Evolutionary conservation across 2,888 invertebrate genomes (phyloP).

Genomic region (Morpho helenor): DNA sequence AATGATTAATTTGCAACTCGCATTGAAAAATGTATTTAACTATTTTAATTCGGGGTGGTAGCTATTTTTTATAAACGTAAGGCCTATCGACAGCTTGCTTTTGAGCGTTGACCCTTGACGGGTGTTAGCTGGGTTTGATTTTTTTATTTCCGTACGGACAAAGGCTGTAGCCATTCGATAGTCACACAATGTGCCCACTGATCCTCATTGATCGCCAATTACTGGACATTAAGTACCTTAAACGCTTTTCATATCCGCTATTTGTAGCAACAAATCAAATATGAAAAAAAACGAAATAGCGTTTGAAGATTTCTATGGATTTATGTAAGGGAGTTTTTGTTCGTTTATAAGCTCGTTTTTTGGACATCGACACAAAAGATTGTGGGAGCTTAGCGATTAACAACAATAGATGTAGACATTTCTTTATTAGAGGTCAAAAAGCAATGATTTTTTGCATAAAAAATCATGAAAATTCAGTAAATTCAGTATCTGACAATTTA

Average conservation of each 20-base stretch:
- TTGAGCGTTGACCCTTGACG: conserved; percentile 60
- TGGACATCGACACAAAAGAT: conserved; percentile 49
- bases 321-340: conserved; percentile 55
- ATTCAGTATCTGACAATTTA: no score
- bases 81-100: conserved; percentile 49
- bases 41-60: conserved; percentile 10
- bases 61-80: conserved; percentile 13
- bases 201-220: conserved; percentile 80
- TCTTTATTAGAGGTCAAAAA: conserved; percentile 36
- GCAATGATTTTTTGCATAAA: no score
- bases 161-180: conserved; percentile 59
- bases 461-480: no score
- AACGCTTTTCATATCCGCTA: conserved; percentile 73
- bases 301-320: conserved; percentile 66
- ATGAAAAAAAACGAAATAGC: conserved; percentile 57
- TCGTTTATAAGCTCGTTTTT: conserved; percentile 57
- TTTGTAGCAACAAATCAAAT: conserved; percentile 77
- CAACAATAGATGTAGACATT: conserved; percentile 37
- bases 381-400: conserved; percentile 43
- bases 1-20: conserved; percentile 9
- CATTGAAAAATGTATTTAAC: conserved; percentile 2
- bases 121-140: conserved; percentile 50
- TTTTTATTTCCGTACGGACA: conserved; percentile 64
- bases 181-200: conserved; percentile 76
- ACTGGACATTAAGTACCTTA: conserved; percentile 79